Evolutionary conservation across 1,140 invertebrate species (phyloP).

Genomic region (Lepidotrigona ventralis): DNA sequence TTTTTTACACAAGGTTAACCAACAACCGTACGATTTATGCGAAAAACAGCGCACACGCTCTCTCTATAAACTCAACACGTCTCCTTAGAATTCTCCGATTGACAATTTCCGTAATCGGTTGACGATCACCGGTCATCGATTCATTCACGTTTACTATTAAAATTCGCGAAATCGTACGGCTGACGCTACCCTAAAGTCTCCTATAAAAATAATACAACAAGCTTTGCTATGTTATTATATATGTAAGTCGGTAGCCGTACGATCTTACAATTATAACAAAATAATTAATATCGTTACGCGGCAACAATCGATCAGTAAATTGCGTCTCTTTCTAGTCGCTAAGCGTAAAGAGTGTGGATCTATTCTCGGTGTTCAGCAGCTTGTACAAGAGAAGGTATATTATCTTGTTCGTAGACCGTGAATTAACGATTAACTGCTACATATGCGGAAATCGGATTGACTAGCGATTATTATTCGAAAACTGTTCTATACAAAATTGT

Average conservation of each 20-base stretch:
- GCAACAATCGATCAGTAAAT: constrained; percentile 36
- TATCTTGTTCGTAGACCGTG: background rate
- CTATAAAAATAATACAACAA: constrained; percentile 52
- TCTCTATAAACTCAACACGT: background rate
- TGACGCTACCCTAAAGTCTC: constrained; percentile 35
- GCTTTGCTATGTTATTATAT: constrained; percentile 31
- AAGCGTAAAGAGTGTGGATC: constrained; percentile 33
- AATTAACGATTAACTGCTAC: background rate
- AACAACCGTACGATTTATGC: constrained; percentile 16
- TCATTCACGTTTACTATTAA: background rate
- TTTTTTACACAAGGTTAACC: constrained; percentile 9
- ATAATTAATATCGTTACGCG: constrained; percentile 42
- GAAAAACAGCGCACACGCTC: background rate
- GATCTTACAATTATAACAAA: constrained; percentile 25
- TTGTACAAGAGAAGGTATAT: constrained; percentile 15
- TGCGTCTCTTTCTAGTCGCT: constrained; percentile 8
- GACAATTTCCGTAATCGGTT: background rate
- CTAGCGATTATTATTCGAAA: constrained; percentile 14
- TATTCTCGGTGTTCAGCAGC: constrained; percentile 26
- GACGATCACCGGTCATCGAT: background rate
- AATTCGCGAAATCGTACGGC: constrained; percentile 27
- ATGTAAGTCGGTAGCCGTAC: constrained; percentile 22
- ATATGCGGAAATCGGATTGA: background rate
- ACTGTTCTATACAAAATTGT: constrained; percentile 1
- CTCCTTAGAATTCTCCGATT: background rate